These are phyloP conservation scores for Crotophaga sulcirostris DNA, from an alignment of 2,113 vertebrate genomes.

Conservation along the genomic window DNA sequence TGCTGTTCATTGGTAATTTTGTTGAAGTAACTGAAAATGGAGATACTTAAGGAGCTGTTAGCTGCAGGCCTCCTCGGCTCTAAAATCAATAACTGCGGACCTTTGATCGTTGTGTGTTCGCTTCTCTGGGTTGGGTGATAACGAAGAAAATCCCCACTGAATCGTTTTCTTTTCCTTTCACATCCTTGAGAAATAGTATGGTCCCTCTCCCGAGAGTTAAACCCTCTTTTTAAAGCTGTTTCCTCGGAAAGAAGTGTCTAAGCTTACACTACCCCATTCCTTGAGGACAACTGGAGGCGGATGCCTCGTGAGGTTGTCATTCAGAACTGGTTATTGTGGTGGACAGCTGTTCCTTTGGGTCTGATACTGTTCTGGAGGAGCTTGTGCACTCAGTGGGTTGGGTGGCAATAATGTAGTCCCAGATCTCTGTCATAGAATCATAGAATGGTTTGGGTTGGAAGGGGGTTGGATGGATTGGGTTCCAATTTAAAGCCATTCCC, in stretches of 20 bases:
- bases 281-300: rapidly evolving
- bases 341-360: neutral
- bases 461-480: too few species aligned
- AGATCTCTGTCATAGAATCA: too few species aligned
- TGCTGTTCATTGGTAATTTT: slow-evolving; percentile 55
- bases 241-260: neutral
- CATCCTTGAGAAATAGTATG: slow-evolving; percentile 23
- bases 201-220: slow-evolving; percentile 45
- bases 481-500: too few species aligned
- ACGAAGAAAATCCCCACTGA: slow-evolving; percentile 60
- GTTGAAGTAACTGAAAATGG: slow-evolving; percentile 71
- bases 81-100: slow-evolving; percentile 56
- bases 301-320: neutral
- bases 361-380: neutral
- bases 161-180: slow-evolving; percentile 57
- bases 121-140: slow-evolving; percentile 28
- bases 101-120: slow-evolving; percentile 28
- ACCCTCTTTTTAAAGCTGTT: neutral
- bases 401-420: neutral
- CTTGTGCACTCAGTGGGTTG: rapidly evolving
- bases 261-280: neutral
- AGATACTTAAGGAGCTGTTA: slow-evolving; percentile 69
- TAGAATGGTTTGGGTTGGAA: too few species aligned
- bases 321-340: too few species aligned
- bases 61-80: slow-evolving; percentile 27